phyloP scores from a whole-genome alignment of 2,797 vertebrate genomes.

The Pelobates cultripes region DNA sequence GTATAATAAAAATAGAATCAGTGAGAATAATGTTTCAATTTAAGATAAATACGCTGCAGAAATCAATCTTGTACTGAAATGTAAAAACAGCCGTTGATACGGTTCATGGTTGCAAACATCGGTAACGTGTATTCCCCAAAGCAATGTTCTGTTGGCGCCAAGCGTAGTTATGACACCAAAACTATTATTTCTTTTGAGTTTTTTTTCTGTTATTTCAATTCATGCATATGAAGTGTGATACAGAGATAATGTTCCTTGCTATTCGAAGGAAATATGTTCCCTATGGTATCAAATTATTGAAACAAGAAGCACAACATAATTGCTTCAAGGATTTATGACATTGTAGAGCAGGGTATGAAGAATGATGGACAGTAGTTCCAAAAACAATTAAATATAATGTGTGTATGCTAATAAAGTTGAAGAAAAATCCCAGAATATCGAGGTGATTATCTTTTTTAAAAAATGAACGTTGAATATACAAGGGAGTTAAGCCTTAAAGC shows the following conservation, averaged over 20 bases:
- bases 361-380: slow-evolving; percentile 49
- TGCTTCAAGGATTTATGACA: slow-evolving; percentile 55
- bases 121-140: slow-evolving; percentile 47
- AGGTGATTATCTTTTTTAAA: slow-evolving; percentile 32
- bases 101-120: slow-evolving; percentile 46
- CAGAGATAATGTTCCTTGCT: slow-evolving; percentile 54
- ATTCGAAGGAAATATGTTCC: slow-evolving; percentile 52
- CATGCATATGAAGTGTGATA: slow-evolving; percentile 55
- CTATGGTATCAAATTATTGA: slow-evolving; percentile 53
- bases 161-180: slow-evolving; percentile 41
- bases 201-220: slow-evolving; percentile 53
- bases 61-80: slow-evolving; percentile 52
- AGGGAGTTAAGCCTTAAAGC: slow-evolving; percentile 27
- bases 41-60: slow-evolving; percentile 44
- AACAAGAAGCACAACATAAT: slow-evolving; percentile 55
- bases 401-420: slow-evolving; percentile 45
- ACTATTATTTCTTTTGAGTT: slow-evolving; percentile 47
- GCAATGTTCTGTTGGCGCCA: slow-evolving; percentile 51
- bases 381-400: slow-evolving; percentile 53
- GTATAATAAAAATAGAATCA: slow-evolving; percentile 18
- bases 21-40: slow-evolving; percentile 42
- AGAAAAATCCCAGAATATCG: slow-evolving; percentile 36
- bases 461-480: slow-evolving; percentile 26
- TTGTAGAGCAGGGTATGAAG: slow-evolving; percentile 32
- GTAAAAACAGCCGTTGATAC: slow-evolving; percentile 43